Percentiles rank a stretch among this genome's conserved stretches.
These are phyloP conservation scores for Rotaria sp. DNA, from an alignment of 2,888 invertebrate species.

Conservation along the genomic window DNA sequence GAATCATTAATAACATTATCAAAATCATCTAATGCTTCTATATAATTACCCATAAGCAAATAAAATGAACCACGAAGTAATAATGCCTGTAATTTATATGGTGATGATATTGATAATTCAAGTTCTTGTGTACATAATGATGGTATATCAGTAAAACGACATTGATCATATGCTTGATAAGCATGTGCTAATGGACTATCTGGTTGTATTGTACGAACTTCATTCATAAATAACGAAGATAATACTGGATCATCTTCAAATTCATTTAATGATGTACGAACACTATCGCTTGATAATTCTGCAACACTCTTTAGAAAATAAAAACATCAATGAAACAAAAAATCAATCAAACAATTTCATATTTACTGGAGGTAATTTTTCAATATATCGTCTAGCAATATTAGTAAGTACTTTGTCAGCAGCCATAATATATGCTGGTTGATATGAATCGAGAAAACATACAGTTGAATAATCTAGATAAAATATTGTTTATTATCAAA, in stretches of 20 bases:
- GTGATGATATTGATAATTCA: constrained; percentile 44
- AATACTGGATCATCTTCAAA: constrained; percentile 78
- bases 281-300: constrained; percentile 76
- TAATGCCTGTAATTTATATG: constrained; percentile 58
- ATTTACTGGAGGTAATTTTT: not conserved
- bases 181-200: constrained; percentile 68
- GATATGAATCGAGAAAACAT: not conserved
- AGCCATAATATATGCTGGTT: constrained; percentile 1
- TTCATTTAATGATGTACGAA: constrained; percentile 76
- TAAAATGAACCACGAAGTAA: constrained; percentile 78
- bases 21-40: constrained; percentile 59
- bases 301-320: constrained; percentile 54
- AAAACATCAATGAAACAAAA: not conserved
- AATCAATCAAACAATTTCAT: not conserved
- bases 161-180: constrained; percentile 64
- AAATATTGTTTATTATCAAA: not conserved
- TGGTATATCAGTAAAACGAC: constrained; percentile 71
- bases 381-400: not conserved
- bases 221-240: constrained; percentile 49
- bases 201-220: constrained; percentile 42
- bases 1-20: constrained; percentile 48
- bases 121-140: constrained; percentile 73
- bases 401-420: constrained; percentile 11
- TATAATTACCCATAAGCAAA: constrained; percentile 64
- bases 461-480: constrained; percentile 7